Base-by-base conservation (phyloP, 2,888 invertebrate species). In the Octodonta nipae region DNA sequence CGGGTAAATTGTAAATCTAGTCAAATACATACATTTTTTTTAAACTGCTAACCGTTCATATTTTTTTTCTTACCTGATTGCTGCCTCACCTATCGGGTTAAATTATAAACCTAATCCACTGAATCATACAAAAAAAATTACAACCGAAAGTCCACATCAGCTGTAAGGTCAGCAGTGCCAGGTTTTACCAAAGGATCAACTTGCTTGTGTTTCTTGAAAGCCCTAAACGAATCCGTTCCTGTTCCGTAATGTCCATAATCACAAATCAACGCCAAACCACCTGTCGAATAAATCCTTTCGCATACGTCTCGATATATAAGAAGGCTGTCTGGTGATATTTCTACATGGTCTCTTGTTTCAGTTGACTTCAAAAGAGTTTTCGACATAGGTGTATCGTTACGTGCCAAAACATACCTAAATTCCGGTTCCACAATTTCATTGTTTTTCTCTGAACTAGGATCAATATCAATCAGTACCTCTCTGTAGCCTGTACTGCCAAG, bases 71-170 rank as follows among this genome's bases (percentile, higher is more conserved):
- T n/a, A n/a, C n/a, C n/a, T n/a, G n/a, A n/a, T n/a, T n/a, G n/a
- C n/a, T n/a, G n/a, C n/a, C n/a, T n/a, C n/a, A n/a, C n/a, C n/a
- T n/a, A n/a, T n/a, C n/a, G n/a, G n/a, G n/a, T n/a, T n/a, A n/a
- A n/a, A n/a, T n/a, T n/a, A n/a, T n/a, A n/a, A n/a, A n/a, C n/a
- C n/a, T n/a, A n/a, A n/a, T n/a, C n/a, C n/a, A n/a, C n/a, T n/a
- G n/a, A n/a, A n/a, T n/a, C n/a, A n/a, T n/a, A n/a, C n/a, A n/a
- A n/a, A n/a, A n/a, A n/a, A n/a, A n/a, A n/a, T n/a, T n/a, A n/a
- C n/a, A n/a, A n/a, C n/a, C n/a, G n/a, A n/a, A 98, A 99, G 61
- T 99, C 91, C 0, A 99, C 95, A 64, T 99, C 98, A 4, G 93
- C 92, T 3, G 98, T 98, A n/a, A 98, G 65, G 64, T 98, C 98